A percentile compares a stretch with the other conserved stretches of the same genome.
These are phyloP conservation scores for Riptortus pedestris DNA, from an alignment of 1,140 invertebrate species.

Conservation along the genomic window DNA sequence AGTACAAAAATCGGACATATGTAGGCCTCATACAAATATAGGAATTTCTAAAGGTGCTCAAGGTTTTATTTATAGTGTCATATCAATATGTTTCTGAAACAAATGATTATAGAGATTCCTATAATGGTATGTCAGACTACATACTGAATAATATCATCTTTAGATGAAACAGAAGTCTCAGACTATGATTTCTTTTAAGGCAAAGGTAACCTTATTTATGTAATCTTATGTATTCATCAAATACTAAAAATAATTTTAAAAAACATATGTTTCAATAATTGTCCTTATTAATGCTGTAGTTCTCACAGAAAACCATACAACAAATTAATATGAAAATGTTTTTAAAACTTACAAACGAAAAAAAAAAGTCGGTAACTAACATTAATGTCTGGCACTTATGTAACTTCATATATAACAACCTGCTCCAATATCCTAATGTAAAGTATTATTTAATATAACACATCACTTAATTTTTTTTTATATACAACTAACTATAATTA, in stretches of 20 bases:
- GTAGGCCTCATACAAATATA: neutral
- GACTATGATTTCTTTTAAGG: slow-evolving; percentile 16
- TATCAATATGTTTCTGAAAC: too few species aligned
- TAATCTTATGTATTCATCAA: neutral
- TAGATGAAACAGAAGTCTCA: slow-evolving; percentile 4
- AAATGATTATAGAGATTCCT: neutral
- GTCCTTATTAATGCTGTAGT: neutral
- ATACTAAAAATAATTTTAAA: neutral
- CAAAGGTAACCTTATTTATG: slow-evolving; percentile 16
- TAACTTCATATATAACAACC: too few species aligned
- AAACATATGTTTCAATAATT: too few species aligned
- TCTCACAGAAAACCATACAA: neutral
- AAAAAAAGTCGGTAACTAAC: neutral
- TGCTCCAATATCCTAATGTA: too few species aligned
- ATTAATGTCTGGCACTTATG: neutral
- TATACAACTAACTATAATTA: too few species aligned
- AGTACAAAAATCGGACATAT: slow-evolving; percentile 7
- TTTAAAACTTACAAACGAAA: neutral
- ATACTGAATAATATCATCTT: slow-evolving; percentile 1
- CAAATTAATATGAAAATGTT: neutral
- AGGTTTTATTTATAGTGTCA: too few species aligned
- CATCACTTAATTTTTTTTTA: too few species aligned
- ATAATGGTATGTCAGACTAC: neutral
- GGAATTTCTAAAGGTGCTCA: neutral
- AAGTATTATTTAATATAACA: too few species aligned